Base-by-base conservation (phyloP, 2,113 vertebrate species). In the Salvator merianae region DNA sequence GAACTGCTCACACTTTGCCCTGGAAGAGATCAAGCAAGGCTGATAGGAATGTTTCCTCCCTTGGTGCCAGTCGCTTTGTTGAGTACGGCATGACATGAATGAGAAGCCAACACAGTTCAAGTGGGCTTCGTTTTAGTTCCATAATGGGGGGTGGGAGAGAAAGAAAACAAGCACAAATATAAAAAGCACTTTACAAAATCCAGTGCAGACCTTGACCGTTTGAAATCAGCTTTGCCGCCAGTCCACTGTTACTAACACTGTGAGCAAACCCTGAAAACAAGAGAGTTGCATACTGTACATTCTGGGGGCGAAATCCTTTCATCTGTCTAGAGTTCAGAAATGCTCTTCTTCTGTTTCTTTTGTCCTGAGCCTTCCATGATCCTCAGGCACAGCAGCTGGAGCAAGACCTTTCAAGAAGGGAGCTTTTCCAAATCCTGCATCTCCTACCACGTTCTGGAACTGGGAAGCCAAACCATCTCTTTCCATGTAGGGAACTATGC, bases 1-100 rank as follows among this genome's bases (percentile, higher is more conserved):
- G 76, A 81, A 70, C 73, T 40, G 85, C 82, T 69, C 79, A 26
- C 73, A 78, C 90, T 94, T 94, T 34, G 83, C 70, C 89, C 88
- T 82, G 77, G 0, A 0, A 87, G 87, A 94, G 91, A 90, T 88
- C 90, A 90, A 90, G 88, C 22, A 50, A 95, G 92, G 90, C 92
- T 85, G 88, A 87, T 89, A 90, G 93, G 93, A 69, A 78, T 7
- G 40, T 78, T 95, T 95, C 89, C 92, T 93, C 90, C 87, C 88
- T 79, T 53, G 0, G 3, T 84, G 86, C 88, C 89, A 86, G 79
- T 76, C 62, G 76, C 79, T 83, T 89, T 88, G 84, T 83, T 89
- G 79, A 80, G 83, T 87, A 73, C 32, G 0, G 85, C 43, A 26
- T 85, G 70, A 78, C 81, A 65, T 88, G 88, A 86, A 83, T 82